Evolutionary conservation across 2,888 invertebrate species (phyloP).

Genomic region (Litoditis marina): DNA sequence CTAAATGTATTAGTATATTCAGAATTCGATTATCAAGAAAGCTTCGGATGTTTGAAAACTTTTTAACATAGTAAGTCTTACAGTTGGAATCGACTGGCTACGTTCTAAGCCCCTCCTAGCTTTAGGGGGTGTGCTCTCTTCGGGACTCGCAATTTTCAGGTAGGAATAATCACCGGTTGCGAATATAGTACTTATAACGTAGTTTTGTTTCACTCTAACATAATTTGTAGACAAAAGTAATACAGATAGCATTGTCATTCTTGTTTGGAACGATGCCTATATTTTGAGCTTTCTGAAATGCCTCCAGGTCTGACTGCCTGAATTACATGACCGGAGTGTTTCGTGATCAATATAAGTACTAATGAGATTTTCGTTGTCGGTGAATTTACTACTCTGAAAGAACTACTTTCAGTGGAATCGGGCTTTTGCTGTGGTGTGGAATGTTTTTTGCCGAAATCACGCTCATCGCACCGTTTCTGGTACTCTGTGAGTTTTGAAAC

Average conservation of each 20-base stretch:
- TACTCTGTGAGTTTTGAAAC: slow-evolving; percentile 64
- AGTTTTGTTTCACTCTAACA: too few species aligned
- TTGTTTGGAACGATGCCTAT: too few species aligned
- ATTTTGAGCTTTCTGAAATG: not conserved
- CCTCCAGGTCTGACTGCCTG: not conserved
- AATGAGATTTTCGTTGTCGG: too few species aligned
- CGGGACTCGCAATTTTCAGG: slow-evolving; percentile 78
- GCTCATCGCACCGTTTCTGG: slow-evolving; percentile 87
- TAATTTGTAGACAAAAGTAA: too few species aligned
- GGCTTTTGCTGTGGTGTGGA: slow-evolving; percentile 83
- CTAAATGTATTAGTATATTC: too few species aligned
- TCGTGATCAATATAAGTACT: too few species aligned
- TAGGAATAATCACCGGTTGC: too few species aligned
- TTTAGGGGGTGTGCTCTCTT: slow-evolving; percentile 82
- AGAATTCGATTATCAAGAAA: too few species aligned
- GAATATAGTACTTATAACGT: too few species aligned
- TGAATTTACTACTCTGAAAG: not conserved
- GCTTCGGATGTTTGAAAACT: too few species aligned
- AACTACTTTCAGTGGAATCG: slow-evolving; percentile 74
- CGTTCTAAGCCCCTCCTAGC: slow-evolving; percentile 80
- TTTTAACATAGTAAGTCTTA: too few species aligned
- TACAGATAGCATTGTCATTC: too few species aligned
- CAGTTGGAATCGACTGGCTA: slow-evolving; percentile 56
- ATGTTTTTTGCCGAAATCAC: slow-evolving; percentile 90
- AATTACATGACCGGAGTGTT: not conserved